phyloP scores from a whole-genome alignment of 2,888 invertebrate species.

The Sepioteuthis lessoniana region DNA sequence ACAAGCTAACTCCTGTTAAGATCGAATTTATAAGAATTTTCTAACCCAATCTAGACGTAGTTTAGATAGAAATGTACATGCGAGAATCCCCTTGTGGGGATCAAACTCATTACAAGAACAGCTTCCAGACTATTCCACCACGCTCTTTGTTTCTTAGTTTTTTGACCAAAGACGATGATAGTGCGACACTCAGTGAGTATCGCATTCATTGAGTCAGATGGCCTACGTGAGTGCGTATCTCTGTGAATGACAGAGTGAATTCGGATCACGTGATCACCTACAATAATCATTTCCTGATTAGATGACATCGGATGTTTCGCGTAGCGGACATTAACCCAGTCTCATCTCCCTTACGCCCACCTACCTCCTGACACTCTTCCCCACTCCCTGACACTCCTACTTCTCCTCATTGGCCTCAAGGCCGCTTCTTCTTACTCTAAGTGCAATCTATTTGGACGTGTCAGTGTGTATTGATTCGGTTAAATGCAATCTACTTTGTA shows the following conservation, averaged over 20 bases:
- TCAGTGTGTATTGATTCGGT: background rate
- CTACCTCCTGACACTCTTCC: no score
- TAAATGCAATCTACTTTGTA: constrained; percentile 20
- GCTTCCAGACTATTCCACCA: no score
- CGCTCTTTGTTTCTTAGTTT: no score
- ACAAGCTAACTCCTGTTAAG: no score
- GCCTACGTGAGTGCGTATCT: background rate
- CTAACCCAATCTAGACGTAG: no score
- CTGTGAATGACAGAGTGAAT: background rate
- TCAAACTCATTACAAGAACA: no score
- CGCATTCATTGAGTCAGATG: background rate
- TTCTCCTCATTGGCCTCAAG: background rate
- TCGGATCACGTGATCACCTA: background rate
- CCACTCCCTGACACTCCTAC: background rate
- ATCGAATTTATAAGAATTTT: no score
- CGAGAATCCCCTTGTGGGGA: no score
- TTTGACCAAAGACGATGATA: no score
- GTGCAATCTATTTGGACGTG: background rate
- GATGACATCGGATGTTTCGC: background rate
- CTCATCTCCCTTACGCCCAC: background rate
- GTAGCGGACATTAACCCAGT: background rate
- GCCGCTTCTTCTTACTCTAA: background rate
- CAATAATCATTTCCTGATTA: background rate
- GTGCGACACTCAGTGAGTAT: background rate
- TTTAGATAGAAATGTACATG: no score